Evolutionary conservation across 2,113 vertebrate genomes (phyloP).

Genomic region (Zeus faber): DNA sequence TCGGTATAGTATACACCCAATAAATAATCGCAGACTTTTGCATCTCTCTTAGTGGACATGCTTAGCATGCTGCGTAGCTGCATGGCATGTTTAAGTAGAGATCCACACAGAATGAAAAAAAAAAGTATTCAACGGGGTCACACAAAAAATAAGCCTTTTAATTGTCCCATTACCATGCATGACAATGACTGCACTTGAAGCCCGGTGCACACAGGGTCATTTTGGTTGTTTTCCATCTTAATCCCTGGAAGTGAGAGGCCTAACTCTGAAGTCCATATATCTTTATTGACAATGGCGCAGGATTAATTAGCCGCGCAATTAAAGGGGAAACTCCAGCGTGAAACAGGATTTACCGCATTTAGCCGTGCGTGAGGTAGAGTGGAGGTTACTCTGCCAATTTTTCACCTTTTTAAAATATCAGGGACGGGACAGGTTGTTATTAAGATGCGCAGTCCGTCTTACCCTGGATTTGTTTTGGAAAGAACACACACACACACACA

Average conservation of each 20-base stretch:
- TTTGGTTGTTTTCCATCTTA: conserved; percentile 1
- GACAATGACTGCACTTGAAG: not conserved
- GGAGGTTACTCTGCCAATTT: not conserved
- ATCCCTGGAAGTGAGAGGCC: conserved; percentile 5
- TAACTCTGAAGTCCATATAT: conserved; percentile 8
- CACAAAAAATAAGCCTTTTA: conserved; percentile 1
- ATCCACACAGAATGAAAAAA: too few species aligned
- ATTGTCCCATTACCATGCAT: conserved; percentile 7
- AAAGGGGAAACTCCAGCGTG: conserved; percentile 36
- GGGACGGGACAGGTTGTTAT: too few species aligned
- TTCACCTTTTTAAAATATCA: not conserved
- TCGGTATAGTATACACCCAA: too few species aligned
- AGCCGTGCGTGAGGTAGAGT: conserved; percentile 11
- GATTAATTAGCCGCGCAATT: conserved; percentile 40
- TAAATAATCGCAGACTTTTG: too few species aligned
- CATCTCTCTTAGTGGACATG: too few species aligned
- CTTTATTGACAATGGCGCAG: conserved; percentile 36
- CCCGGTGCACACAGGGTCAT: not conserved
- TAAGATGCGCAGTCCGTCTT: too few species aligned
- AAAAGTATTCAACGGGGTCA: too few species aligned
- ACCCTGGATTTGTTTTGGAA: too few species aligned
- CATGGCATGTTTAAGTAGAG: too few species aligned
- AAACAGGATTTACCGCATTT: conserved; percentile 38
- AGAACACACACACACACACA: too few species aligned
- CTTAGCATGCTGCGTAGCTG: too few species aligned